Evolutionary conservation across 2,888 invertebrate genomes (phyloP).

Genomic region (Sesia apiformis): DNA sequence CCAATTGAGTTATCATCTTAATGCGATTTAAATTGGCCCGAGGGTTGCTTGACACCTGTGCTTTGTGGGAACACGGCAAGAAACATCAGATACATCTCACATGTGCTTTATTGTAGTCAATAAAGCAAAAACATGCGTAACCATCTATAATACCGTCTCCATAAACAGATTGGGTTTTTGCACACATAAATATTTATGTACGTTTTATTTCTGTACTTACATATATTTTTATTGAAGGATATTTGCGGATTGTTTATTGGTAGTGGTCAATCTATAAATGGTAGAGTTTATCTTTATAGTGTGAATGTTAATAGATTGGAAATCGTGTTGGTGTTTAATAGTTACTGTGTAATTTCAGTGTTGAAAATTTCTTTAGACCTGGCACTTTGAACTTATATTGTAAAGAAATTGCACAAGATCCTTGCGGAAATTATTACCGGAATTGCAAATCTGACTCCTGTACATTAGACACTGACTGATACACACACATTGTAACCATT

Average conservation of each 20-base stretch:
- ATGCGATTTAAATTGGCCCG: constrained; percentile 67
- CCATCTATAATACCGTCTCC: constrained; percentile 31
- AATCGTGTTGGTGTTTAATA: neutral
- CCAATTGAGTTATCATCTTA: constrained; percentile 66
- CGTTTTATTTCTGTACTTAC: neutral
- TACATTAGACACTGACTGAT: no score
- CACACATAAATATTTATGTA: neutral
- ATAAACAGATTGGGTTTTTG: constrained; percentile 41
- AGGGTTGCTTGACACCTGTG: constrained; percentile 49
- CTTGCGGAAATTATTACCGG: no score
- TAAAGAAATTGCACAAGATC: no score
- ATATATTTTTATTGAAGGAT: no score
- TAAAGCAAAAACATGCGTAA: constrained; percentile 23
- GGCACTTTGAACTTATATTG: no score
- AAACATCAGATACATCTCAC: neutral
- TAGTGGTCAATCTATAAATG: no score
- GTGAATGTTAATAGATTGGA: neutral
- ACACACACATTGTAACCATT: no score
- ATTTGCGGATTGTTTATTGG: no score
- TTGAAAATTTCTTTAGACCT: no score
- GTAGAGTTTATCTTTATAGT: neutral
- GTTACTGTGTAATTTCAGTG: no score
- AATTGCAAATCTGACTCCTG: no score
- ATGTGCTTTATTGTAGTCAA: constrained; percentile 45
- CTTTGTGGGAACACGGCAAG: neutral